Evolutionary conservation across 2,797 vertebrate species (phyloP).

Genomic region (Huso huso): DNA sequence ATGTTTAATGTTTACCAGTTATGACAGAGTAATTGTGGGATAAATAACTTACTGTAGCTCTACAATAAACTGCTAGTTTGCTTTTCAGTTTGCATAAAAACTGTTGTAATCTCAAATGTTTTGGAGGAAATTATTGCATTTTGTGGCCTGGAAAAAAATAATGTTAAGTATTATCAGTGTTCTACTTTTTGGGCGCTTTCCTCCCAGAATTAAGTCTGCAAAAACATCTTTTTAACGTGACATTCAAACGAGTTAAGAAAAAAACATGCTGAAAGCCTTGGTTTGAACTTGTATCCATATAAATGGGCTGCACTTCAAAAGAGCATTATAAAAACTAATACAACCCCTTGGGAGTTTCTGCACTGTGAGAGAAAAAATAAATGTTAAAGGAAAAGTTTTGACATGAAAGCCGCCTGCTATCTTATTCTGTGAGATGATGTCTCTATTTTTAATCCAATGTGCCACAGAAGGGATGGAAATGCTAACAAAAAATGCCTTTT

Average conservation of each 20-base stretch:
- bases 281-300: constrained; percentile 23
- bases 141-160: too few relatives aligned
- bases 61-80: too few relatives aligned
- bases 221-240: constrained; percentile 8
- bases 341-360: constrained; percentile 23
- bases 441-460: too few relatives aligned
- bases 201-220: neutral
- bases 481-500: constrained; percentile 7
- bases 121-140: too few relatives aligned
- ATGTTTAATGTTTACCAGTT: too few relatives aligned
- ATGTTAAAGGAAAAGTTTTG: constrained; percentile 25
- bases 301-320: constrained; percentile 22
- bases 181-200: neutral
- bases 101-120: too few relatives aligned
- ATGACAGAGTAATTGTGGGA: too few relatives aligned
- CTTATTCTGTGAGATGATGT: too few relatives aligned
- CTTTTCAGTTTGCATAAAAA: too few relatives aligned
- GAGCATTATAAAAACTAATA: constrained; percentile 29
- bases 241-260: constrained; percentile 7
- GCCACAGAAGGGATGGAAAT: too few relatives aligned
- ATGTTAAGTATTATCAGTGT: neutral
- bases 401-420: constrained; percentile 26
- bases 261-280: constrained; percentile 9
- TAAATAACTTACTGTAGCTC: too few relatives aligned
- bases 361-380: constrained; percentile 27